Base-by-base conservation (phyloP, 2,113 vertebrate species). In the Benitochromis conjunctus region DNA sequence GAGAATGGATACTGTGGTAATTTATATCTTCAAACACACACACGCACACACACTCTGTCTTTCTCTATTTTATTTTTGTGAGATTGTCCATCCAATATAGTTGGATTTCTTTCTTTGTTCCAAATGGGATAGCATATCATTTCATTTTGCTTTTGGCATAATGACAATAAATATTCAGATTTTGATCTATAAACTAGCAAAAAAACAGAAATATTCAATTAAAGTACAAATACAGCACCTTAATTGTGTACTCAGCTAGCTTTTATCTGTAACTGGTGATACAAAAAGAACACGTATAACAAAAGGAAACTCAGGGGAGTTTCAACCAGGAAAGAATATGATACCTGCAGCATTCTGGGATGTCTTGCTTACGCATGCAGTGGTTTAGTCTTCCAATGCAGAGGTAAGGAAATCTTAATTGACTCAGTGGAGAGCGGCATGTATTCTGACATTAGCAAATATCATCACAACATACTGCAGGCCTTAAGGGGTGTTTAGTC, bases 331-430 rank as follows among this genome's bases (percentile, higher is more conserved):
- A 83, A 86, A 82, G 83, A 92, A 93, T 79, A 48, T 89, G 89
- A 90, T 69, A 92, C 88, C 86, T 55, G 82, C 38, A 85, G 69
- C 62, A 85, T 88, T 76, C 19, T 18, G 38, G 43, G 64, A 79
- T 87, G 77, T 82, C 64, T 53, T 91, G 82, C 88, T 91, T 90
- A 79, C 66, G 55, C 76, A 85, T 43, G 46, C 55, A 81, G 53
- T 11, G 60, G 84, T 90, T 90, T 89, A 85, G 58, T 88, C 88
- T 95, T 94, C 78, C 91, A 93, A 3, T 18, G 54, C 57, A 87
- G 57, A 81, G 71, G 60, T 69, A 34, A 74, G 53, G 21, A 79
- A 29, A 66, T 87, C 64, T 41, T 21, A 79, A 13, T 51, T 81
- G 4, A 76, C 81, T 51, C 48, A 4, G 16, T 9, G 24, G 29